phyloP scores from a whole-genome alignment of 2,797 vertebrate species.

The Gouania willdenowi region DNA sequence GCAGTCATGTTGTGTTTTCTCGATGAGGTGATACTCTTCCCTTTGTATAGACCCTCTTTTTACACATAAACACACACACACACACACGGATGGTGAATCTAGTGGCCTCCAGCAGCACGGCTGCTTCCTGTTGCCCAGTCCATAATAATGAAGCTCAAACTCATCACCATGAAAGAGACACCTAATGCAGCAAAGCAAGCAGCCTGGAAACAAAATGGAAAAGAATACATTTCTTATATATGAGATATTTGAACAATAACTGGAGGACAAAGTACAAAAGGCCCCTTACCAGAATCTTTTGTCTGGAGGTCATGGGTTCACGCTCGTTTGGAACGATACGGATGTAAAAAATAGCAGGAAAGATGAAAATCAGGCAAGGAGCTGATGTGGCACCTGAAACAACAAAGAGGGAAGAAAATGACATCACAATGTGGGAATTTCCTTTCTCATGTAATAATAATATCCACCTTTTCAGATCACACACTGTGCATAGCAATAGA shows the following conservation, averaged over 20 bases:
- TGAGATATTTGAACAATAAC: too few relatives aligned
- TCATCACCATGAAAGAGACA: slow-evolving; percentile 95
- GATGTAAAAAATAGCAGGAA: slow-evolving; percentile 96
- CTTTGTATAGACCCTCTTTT: slow-evolving; percentile 10
- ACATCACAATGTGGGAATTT: too few relatives aligned
- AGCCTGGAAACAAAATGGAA: slow-evolving; percentile 71
- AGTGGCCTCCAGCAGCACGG: slow-evolving; percentile 83
- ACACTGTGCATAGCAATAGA: too few relatives aligned
- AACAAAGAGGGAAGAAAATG: not conserved
- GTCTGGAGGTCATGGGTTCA: slow-evolving; percentile 84
- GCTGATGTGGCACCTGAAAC: slow-evolving; percentile 91
- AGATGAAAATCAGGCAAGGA: slow-evolving; percentile 98
- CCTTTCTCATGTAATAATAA: too few relatives aligned
- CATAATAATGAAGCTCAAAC: slow-evolving; percentile 93
- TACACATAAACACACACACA: not conserved
- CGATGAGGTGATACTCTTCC: slow-evolving; percentile 16
- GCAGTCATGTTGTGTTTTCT: slow-evolving; percentile 13
- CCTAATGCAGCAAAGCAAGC: slow-evolving; percentile 87
- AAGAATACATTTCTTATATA: too few relatives aligned
- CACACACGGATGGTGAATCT: slow-evolving; percentile 49
- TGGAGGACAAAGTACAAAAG: too few relatives aligned
- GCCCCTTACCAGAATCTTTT: slow-evolving; percentile 90
- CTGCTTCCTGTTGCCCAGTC: slow-evolving; percentile 85
- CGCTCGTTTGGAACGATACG: slow-evolving; percentile 92
- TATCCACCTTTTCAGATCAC: too few relatives aligned